Conservation (phyloP, 2,888 invertebrate species). For the Eumacrocentrus americanus region DNA sequence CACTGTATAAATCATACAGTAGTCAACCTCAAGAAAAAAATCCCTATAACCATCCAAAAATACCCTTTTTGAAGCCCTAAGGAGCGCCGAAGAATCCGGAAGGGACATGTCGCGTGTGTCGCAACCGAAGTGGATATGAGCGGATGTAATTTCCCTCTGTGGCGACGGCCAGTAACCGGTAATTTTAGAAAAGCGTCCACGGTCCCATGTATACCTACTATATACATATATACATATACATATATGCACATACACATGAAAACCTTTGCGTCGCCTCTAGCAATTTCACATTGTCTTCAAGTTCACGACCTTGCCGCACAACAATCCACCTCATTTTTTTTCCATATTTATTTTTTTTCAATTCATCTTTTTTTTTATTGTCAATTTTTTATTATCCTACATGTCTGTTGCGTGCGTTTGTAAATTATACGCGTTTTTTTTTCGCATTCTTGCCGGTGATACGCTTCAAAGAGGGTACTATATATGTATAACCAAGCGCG, state of each 20-base stretch:
- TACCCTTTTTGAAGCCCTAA: too few relatives aligned
- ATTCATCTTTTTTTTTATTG: neutral
- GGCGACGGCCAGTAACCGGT: slow-evolving; percentile 7
- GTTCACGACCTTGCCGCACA: slow-evolving; percentile 27
- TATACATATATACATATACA: neutral
- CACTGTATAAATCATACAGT: too few relatives aligned
- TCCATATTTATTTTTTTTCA: neutral
- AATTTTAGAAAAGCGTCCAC: slow-evolving; percentile 23
- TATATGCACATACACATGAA: slow-evolving; percentile 3
- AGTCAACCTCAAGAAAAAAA: too few relatives aligned
- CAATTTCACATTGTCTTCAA: slow-evolving; percentile 27
- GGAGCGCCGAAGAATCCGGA: slow-evolving; percentile 33
- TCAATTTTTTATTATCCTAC: neutral
- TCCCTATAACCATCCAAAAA: too few relatives aligned
- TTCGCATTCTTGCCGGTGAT: slow-evolving; percentile 14
- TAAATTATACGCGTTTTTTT: slow-evolving; percentile 3
- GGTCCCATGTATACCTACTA: neutral
- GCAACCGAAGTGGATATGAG: neutral
- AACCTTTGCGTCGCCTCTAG: neutral
- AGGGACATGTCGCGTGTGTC: slow-evolving; percentile 15
- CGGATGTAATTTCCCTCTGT: slow-evolving; percentile 26
- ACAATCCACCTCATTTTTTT: neutral
- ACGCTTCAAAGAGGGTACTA: slow-evolving; percentile 5
- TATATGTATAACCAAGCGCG: neutral
- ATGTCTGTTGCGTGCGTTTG: slow-evolving; percentile 21